A percentile compares a stretch with the other conserved stretches of the same genome.
phyloP scores from a whole-genome alignment of 64 coral and sea anemone species.

The Orbicella faveolata region DNA sequence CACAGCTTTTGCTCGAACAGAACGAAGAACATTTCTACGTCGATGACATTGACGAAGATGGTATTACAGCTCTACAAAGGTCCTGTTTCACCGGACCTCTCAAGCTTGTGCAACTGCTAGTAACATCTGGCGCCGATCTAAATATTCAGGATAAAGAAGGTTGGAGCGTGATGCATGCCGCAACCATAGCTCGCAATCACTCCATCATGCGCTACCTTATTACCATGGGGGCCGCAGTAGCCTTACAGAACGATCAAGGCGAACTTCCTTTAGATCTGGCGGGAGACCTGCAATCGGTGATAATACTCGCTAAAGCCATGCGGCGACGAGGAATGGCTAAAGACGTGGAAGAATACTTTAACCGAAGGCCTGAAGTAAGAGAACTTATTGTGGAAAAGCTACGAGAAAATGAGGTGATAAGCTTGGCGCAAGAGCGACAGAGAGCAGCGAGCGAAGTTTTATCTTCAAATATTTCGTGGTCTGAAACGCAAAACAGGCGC shows the following conservation, averaged over 20 bases:
- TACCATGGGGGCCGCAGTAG: constrained; percentile 68
- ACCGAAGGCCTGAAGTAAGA: constrained; percentile 62
- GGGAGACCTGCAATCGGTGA: constrained; percentile 58
- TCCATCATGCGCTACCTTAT: constrained; percentile 84
- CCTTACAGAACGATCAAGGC: constrained; percentile 70
- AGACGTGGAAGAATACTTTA: constrained; percentile 59
- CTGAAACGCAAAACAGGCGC: constrained; percentile 7
- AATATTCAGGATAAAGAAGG: constrained; percentile 93
- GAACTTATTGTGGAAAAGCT: constrained; percentile 65
- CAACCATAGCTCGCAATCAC: constrained; percentile 76
- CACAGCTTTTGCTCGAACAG: constrained; percentile 69
- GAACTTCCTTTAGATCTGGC: constrained; percentile 81
- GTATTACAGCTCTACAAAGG: constrained; percentile 83
- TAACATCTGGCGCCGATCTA: constrained; percentile 78
- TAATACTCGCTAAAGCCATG: constrained; percentile 87
- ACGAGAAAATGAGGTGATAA: not conserved
- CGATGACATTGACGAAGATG: constrained; percentile 85
- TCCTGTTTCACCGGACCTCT: constrained; percentile 81
- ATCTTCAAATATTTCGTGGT: constrained; percentile 5
- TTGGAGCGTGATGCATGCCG: constrained; percentile 86
- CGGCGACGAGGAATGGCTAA: constrained; percentile 34
- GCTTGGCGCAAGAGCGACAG: not conserved
- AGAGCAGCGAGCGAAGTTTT: constrained; percentile 25
- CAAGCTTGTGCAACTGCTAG: constrained; percentile 79
- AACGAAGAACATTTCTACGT: constrained; percentile 79